Conservation (phyloP, 2,797 vertebrate species). For the Pelodytes ibericus region DNA sequence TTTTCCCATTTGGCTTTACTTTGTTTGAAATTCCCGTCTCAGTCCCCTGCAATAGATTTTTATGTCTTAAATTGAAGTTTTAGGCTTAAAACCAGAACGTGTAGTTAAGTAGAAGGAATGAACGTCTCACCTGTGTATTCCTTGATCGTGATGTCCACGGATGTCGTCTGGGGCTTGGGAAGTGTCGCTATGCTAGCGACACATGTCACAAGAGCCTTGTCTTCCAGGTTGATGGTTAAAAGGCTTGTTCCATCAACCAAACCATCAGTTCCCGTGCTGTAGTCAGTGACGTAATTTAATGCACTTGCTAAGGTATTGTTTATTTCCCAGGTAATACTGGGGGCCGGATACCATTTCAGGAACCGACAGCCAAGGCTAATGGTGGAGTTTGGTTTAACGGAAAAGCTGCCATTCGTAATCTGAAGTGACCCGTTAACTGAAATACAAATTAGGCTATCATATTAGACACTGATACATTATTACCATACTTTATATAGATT, state of each 20-base stretch:
- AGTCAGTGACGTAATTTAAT: conserved; percentile 67
- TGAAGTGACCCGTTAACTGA: conserved; percentile 79
- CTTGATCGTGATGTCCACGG: conserved; percentile 71
- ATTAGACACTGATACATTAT: no score
- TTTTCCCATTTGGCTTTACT: no score
- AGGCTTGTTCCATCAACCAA: conserved; percentile 72
- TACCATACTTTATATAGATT: no score
- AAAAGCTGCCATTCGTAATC: conserved; percentile 66
- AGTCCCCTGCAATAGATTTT: no score
- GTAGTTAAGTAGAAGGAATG: no score
- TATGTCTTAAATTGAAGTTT: no score
- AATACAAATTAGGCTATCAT: no score
- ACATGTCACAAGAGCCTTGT: conserved; percentile 75
- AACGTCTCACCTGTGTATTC: conserved; percentile 24
- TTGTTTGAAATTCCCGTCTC: no score
- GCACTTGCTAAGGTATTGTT: conserved; percentile 66
- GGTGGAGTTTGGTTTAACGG: conserved; percentile 69
- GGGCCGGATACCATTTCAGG: conserved; percentile 78
- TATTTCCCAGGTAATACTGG: conserved; percentile 77
- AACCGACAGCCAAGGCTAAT: conserved; percentile 78
- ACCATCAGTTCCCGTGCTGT: conserved; percentile 60
- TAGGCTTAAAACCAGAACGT: no score
- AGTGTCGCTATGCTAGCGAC: conserved; percentile 76
- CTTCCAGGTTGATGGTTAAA: conserved; percentile 70
- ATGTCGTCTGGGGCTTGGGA: conserved; percentile 64